phyloP scores from a whole-genome alignment of 2,888 invertebrate genomes.

The Oithona nana region DNA sequence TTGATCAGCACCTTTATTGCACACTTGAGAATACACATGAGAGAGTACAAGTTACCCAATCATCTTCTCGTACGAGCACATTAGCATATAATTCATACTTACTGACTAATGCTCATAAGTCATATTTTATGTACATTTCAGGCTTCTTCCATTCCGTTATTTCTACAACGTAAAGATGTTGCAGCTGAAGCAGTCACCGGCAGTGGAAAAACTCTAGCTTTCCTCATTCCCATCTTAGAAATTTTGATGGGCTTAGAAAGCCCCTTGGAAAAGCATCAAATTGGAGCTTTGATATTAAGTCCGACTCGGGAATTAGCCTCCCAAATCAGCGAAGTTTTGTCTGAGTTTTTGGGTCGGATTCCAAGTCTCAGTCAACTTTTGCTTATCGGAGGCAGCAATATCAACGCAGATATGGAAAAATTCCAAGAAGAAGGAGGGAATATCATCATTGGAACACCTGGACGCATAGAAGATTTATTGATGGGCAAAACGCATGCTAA shows the following conservation, averaged over 20 bases:
- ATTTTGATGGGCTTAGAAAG: constrained; percentile 35
- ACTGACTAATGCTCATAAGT: no score
- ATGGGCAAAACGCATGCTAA: constrained; percentile 24
- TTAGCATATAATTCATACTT: no score
- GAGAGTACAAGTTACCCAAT: no score
- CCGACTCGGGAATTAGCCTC: constrained; percentile 86
- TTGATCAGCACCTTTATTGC: no score
- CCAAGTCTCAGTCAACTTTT: constrained; percentile 27
- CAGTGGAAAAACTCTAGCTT: constrained; percentile 92
- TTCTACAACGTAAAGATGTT: constrained; percentile 80
- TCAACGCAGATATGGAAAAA: constrained; percentile 49
- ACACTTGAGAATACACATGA: no score
- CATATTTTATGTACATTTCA: constrained; percentile 29
- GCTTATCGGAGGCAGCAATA: constrained; percentile 56
- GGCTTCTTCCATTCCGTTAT: constrained; percentile 69
- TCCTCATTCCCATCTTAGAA: constrained; percentile 76
- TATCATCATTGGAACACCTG: constrained; percentile 84
- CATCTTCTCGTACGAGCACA: no score
- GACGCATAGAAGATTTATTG: constrained; percentile 68
- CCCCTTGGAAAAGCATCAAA: constrained; percentile 34
- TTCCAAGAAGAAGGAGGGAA: constrained; percentile 51
- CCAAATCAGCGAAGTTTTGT: constrained; percentile 42
- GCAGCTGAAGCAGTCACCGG: constrained; percentile 97
- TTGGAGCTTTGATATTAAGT: constrained; percentile 75
- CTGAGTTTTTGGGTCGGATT: constrained; percentile 18